Percentiles rank a stretch among this genome's conserved stretches.
phyloP scores from a whole-genome alignment of 2,797 vertebrate genomes.

The Novumbra hubbsi region DNA sequence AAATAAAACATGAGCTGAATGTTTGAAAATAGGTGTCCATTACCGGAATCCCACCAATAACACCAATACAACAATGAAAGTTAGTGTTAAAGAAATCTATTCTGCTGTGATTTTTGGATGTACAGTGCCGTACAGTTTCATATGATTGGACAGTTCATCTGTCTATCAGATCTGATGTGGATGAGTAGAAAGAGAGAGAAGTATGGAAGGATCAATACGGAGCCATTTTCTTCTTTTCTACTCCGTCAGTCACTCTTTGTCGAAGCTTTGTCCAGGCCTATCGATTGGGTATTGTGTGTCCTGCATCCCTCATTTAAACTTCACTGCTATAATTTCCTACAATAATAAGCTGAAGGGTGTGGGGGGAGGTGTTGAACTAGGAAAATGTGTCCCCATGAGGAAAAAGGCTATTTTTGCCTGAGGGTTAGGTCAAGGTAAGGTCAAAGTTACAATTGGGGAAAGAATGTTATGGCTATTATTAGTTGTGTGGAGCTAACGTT shows the following conservation, averaged over 20 bases:
- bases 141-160: constrained; percentile 6
- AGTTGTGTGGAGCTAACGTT: too few relatives aligned
- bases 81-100: constrained; percentile 3
- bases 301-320: constrained; percentile 14
- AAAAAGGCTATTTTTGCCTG: too few relatives aligned
- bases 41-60: not conserved
- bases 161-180: not conserved
- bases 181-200: not conserved
- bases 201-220: constrained; percentile 23
- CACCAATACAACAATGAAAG: not conserved
- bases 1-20: not conserved
- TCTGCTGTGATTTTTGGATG: not conserved
- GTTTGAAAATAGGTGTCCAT: not conserved
- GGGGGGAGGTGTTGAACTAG: not conserved
- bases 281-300: constrained; percentile 34
- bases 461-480: too few relatives aligned
- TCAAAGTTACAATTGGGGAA: too few relatives aligned
- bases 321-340: not conserved
- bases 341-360: not conserved
- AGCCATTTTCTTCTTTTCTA: constrained; percentile 28
- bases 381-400: too few relatives aligned
- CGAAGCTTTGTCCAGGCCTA: constrained; percentile 21
- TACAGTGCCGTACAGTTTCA: not conserved
- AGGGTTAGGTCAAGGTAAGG: too few relatives aligned
- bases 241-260: constrained; percentile 18